These are phyloP conservation scores for Cryptoleucopteryx plumbea DNA, from an alignment of 2,113 vertebrate genomes.

Conservation along the genomic window DNA sequence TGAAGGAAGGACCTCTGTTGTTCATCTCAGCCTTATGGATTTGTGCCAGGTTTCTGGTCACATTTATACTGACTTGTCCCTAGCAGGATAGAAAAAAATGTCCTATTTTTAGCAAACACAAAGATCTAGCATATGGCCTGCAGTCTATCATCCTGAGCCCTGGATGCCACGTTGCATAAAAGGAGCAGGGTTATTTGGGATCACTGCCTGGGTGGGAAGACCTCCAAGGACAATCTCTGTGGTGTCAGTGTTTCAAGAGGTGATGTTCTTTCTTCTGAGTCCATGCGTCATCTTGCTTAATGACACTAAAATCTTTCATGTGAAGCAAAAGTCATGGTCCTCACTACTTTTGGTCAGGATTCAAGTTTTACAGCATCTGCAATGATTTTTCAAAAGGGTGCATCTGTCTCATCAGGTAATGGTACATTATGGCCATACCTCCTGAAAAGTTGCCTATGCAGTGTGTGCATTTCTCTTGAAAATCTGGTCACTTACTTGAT, in stretches of 20 bases:
- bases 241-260: background rate
- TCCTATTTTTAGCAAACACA: conserved; percentile 39
- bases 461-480: background rate
- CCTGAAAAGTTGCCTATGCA: background rate
- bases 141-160: conserved; percentile 33
- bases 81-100: background rate
- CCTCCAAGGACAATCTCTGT: conserved; percentile 26
- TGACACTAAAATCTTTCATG: background rate
- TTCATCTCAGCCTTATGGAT: conserved; percentile 17
- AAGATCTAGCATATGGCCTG: conserved; percentile 32
- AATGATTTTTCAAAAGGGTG: background rate
- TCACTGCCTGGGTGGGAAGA: conserved; percentile 11
- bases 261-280: background rate
- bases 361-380: background rate
- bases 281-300: background rate
- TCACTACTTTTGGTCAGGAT: background rate
- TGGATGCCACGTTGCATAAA: background rate
- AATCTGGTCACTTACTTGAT: background rate
- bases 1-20: conserved; percentile 26
- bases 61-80: conserved; percentile 17
- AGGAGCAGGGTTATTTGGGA: conserved; percentile 20
- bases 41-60: conserved; percentile 45
- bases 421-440: background rate
- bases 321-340: background rate
- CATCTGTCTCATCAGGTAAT: background rate